Conservation (phyloP, 2,797 vertebrate genomes). For the Loriculus beryllinus region DNA sequence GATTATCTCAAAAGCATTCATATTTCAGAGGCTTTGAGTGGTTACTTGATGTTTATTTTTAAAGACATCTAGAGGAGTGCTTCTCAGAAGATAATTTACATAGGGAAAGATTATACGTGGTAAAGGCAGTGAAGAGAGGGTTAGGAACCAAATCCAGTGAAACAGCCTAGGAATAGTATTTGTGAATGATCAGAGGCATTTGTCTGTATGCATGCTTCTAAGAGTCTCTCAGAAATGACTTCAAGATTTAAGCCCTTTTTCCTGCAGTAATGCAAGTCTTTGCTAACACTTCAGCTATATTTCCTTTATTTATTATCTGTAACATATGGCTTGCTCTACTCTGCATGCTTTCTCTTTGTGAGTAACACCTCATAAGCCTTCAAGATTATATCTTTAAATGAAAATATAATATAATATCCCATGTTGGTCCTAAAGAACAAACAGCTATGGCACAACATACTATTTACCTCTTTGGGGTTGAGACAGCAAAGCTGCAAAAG, state of each 20-base stretch:
- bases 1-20: neutral
- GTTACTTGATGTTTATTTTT: neutral
- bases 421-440: neutral
- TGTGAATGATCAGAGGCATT: neutral
- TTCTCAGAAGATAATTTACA: neutral
- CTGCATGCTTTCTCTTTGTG: neutral
- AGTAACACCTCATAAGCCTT: neutral
- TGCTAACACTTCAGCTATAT: neutral
- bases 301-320: constrained; percentile 1
- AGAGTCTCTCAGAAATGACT: neutral
- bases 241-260: neutral
- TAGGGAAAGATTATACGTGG: neutral
- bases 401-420: neutral
- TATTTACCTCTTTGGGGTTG: neutral
- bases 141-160: neutral
- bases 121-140: neutral
- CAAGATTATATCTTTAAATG: neutral
- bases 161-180: neutral
- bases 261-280: neutral
- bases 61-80: neutral
- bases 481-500: neutral
- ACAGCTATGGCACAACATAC: neutral
- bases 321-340: neutral
- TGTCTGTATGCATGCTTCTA: neutral
- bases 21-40: neutral